phyloP scores from a whole-genome alignment of 1,140 invertebrate genomes.

The Daktulosphaira vitifoliae region DNA sequence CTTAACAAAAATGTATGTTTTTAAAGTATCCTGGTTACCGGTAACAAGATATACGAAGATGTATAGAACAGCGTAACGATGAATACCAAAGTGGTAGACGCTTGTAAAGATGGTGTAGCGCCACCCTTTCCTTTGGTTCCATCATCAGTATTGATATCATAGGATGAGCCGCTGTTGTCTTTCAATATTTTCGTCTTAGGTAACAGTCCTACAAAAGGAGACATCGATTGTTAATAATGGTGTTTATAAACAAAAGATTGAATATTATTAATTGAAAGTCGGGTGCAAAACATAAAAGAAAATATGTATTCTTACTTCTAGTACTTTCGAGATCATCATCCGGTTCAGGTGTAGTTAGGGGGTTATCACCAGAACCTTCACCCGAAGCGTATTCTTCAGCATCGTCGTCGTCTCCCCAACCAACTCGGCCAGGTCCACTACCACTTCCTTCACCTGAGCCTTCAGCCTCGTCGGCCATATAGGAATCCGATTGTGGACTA shows the following conservation, averaged over 20 bases:
- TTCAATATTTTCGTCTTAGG: background rate
- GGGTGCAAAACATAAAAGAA: too few relatives aligned
- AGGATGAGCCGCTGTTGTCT: too few relatives aligned
- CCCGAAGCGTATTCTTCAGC: slow-evolving; percentile 43
- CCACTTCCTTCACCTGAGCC: slow-evolving; percentile 40
- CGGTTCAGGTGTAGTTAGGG: slow-evolving; percentile 1
- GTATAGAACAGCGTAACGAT: background rate
- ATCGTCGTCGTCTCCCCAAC: slow-evolving; percentile 37
- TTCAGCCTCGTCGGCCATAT: slow-evolving; percentile 44
- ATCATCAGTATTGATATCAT: too few relatives aligned
- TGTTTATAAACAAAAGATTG: background rate
- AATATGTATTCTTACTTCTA: background rate
- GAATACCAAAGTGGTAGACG: background rate
- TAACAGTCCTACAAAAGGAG: background rate
- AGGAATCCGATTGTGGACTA: slow-evolving; percentile 43
- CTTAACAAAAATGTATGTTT: slow-evolving; percentile 5
- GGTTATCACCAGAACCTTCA: slow-evolving; percentile 44
- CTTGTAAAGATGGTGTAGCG: background rate
- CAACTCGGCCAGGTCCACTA: slow-evolving; percentile 20
- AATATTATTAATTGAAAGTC: too few relatives aligned
- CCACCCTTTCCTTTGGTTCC: too few relatives aligned
- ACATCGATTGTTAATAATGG: too few relatives aligned
- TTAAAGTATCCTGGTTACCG: slow-evolving; percentile 6
- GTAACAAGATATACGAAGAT: background rate
- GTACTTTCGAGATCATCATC: background rate